Evolutionary conservation across 1,140 invertebrate genomes (phyloP), one percentile per base, ranked within the genome.

Genomic region (Drosophila bocki): DNA sequence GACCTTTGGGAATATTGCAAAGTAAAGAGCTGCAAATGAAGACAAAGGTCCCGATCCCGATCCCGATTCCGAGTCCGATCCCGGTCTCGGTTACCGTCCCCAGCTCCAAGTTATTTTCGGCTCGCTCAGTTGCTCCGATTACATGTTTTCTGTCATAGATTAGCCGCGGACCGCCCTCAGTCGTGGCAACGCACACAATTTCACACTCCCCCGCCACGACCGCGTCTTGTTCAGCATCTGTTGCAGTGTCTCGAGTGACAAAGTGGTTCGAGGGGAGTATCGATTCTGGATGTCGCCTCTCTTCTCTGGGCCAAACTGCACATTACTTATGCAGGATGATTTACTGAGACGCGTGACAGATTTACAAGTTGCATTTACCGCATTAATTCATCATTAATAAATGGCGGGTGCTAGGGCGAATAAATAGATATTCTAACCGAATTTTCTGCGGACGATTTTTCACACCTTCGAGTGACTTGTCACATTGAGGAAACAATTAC

Each of bases 61-160:
- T 54, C 62, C 17, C 50, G n/a, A 17, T 51, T 7, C 29, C 41
- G 15, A 17, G n/a, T 1, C 74, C 48, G 29, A 32, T 85, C 75
- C n/a, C 7, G 26, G 1, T 50, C 26, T 8, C 15, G 13, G 15
- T n/a, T 0, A 67, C 45, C 5, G 68, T 85, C 70, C 50, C 15
- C 17, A 13, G 58, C 65, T 44, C 35, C 45, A 56, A 64, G 70
- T 72, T 88, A 87, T 87, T 88, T 84, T 84, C 56, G 70, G 51
- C 19, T 56, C 26, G 26, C 26, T 29, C 26, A 4, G 11, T 56
- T 60, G 60, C 78, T 90, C 85, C 75, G 56, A 79, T 90, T 90
- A 79, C 85, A 90, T 90, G 85, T 90, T 90, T 90, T 90, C 85
- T 74, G 85, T 90, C 86, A 90, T 90, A 90, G 85, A 90, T 90